Percentiles rank a stretch among this genome's conserved stretches.
Evolutionary conservation across 2,113 vertebrate species (phyloP).

Genomic region (Ceuthmochares aereus): DNA sequence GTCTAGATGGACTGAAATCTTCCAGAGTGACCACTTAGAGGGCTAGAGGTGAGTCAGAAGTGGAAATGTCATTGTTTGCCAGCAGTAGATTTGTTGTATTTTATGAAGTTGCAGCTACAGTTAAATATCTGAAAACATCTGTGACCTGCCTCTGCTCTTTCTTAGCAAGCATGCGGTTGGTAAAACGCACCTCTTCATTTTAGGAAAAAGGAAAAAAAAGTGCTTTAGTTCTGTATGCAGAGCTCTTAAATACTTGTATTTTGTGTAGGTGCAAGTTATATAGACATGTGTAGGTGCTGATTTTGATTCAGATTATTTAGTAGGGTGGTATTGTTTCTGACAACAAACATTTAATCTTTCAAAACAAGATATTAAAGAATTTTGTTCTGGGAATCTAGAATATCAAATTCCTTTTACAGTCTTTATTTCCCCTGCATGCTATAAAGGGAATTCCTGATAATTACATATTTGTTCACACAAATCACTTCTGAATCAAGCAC

Average conservation of each 20-base stretch:
- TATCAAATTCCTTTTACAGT: neutral
- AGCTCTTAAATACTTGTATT: neutral
- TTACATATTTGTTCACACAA: neutral
- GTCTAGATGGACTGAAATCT: conserved; percentile 5
- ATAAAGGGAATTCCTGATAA: neutral
- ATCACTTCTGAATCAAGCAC: neutral
- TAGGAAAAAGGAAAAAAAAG: neutral
- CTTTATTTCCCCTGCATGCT: neutral
- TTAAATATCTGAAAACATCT: neutral
- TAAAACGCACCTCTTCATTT: neutral
- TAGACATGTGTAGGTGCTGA: conserved; percentile 20
- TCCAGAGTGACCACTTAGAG: neutral
- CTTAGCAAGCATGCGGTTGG: neutral
- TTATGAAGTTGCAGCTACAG: neutral
- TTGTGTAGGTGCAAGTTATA: conserved; percentile 2
- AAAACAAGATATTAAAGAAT: conserved; percentile 5
- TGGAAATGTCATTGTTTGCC: neutral
- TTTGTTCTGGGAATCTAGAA: neutral
- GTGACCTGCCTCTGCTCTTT: neutral
- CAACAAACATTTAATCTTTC: conserved; percentile 50
- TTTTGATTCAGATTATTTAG: conserved; percentile 45
- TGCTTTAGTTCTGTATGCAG: neutral
- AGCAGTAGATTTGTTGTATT: neutral
- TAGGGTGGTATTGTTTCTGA: conserved; percentile 33
- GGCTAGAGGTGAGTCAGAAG: neutral